phyloP scores from a whole-genome alignment of 2,797 vertebrate genomes.

The Scolopax rusticola region DNA sequence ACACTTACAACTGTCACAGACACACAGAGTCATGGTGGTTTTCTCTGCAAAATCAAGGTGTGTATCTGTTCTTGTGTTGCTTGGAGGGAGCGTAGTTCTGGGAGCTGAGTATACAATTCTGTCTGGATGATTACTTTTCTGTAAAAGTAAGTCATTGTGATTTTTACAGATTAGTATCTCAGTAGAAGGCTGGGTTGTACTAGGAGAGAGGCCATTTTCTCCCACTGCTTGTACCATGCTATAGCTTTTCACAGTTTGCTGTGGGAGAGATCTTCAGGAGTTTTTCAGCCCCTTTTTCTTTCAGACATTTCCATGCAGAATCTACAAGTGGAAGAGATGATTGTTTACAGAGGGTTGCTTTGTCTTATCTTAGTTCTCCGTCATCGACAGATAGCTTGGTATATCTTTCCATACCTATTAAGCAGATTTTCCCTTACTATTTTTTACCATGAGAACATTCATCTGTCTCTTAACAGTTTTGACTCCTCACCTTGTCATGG shows the following conservation, averaged over 20 bases:
- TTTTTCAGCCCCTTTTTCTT: neutral
- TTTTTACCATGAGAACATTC: neutral
- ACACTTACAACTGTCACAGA: neutral
- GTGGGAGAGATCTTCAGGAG: neutral
- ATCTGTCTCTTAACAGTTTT: neutral
- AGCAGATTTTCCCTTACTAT: neutral
- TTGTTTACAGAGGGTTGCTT: neutral
- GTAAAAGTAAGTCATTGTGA: neutral
- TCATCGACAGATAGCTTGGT: neutral
- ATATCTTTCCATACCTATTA: neutral
- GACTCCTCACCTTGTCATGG: neutral
- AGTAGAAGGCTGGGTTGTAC: neutral
- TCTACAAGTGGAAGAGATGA: neutral
- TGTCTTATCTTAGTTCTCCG: neutral
- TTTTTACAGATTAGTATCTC: conserved; percentile 6
- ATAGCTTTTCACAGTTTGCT: neutral
- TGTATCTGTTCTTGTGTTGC: neutral
- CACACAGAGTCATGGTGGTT: neutral
- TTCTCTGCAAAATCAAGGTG: neutral
- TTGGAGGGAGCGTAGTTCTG: neutral
- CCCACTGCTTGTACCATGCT: neutral
- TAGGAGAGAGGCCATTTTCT: neutral
- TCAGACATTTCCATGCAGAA: neutral
- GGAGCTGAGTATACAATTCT: neutral
- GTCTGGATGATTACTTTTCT: neutral